Conservation (phyloP, 2,797 vertebrate species). For the Peromyscus attwateri region DNA sequence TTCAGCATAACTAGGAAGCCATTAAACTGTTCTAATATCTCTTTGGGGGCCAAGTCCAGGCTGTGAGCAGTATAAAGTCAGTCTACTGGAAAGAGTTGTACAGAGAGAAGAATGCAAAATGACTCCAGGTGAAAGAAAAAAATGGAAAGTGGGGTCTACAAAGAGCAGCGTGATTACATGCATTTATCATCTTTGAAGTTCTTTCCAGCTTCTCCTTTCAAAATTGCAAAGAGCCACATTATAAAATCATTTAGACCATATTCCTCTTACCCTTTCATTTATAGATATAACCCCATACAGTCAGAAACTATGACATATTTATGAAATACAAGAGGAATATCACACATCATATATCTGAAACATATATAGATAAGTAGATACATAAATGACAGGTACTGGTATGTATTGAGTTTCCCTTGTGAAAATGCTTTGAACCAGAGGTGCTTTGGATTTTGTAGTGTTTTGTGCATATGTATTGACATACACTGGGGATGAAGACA, state of each 20-base stretch:
- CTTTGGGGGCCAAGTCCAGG: slow-evolving; percentile 8
- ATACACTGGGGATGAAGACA: not conserved
- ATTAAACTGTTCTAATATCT: slow-evolving; percentile 59
- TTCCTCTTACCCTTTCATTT: slow-evolving; percentile 1
- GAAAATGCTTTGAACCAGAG: not conserved
- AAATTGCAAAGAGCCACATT: not conserved
- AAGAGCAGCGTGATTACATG: slow-evolving; percentile 13
- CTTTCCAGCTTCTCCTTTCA: slow-evolving; percentile 19
- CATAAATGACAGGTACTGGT: not conserved
- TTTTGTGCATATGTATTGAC: not conserved
- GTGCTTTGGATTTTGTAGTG: not conserved
- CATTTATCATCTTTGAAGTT: slow-evolving; percentile 24
- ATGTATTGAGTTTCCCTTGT: not conserved
- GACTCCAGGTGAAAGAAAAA: slow-evolving; percentile 11
- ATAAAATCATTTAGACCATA: not conserved
- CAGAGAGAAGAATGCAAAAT: slow-evolving; percentile 24
- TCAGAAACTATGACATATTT: slow-evolving; percentile 1
- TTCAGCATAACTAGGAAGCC: slow-evolving; percentile 40
- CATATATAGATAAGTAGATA: not conserved
- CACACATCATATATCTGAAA: not conserved
- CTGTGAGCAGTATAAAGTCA: slow-evolving; percentile 22
- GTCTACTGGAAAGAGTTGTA: slow-evolving; percentile 34
- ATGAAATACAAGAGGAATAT: slow-evolving; percentile 32
- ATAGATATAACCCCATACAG: not conserved
- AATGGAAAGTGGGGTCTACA: slow-evolving; percentile 37